phyloP scores from a whole-genome alignment of 2,797 vertebrate species.

The Squalus acanthias region DNA sequence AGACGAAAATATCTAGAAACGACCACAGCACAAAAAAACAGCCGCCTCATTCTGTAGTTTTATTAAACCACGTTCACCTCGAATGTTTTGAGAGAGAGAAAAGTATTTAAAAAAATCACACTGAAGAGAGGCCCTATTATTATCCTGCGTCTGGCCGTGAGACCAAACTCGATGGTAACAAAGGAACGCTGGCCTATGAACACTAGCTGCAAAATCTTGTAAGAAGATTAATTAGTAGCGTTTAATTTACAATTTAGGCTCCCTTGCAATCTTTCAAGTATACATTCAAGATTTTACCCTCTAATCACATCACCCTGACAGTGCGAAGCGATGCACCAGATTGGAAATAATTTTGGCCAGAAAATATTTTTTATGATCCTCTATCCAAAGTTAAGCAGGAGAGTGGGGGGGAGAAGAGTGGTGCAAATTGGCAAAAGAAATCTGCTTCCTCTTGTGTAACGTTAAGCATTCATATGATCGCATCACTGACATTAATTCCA shows the following conservation, averaged over 20 bases:
- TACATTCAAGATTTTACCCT: background rate
- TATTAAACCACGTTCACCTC: background rate
- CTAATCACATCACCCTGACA: background rate
- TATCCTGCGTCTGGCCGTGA: background rate
- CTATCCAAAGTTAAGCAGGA: too few species aligned
- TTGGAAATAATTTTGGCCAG: background rate
- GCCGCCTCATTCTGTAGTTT: background rate
- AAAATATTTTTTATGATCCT: background rate
- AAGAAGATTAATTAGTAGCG: background rate
- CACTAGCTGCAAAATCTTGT: background rate
- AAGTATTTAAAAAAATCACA: background rate
- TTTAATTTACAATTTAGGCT: background rate
- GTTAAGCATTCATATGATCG: too few species aligned
- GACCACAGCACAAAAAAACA: background rate
- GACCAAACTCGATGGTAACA: background rate
- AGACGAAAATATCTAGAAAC: too few species aligned
- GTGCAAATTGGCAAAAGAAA: too few species aligned
- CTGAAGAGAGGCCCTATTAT: background rate
- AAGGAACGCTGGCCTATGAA: background rate
- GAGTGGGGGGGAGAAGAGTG: too few species aligned
- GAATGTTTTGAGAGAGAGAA: background rate
- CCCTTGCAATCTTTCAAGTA: background rate
- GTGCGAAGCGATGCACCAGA: background rate
- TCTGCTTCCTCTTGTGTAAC: too few species aligned
- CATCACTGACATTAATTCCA: background rate